phyloP scores from a whole-genome alignment of 2,888 invertebrate species.

The Lapara coniferarum region DNA sequence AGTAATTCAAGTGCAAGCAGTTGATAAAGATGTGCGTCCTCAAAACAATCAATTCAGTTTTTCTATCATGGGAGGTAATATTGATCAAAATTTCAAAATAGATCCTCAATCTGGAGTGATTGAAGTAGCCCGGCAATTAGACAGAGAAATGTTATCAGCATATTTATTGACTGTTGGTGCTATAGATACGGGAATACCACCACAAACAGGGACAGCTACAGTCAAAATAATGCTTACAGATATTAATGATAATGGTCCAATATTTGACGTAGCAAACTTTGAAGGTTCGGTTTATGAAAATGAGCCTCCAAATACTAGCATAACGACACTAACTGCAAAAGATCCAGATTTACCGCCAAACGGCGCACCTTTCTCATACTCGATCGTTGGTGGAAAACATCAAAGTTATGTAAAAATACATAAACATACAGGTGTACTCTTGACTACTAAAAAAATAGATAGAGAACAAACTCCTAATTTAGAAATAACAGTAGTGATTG shows the following conservation, averaged over 20 bases:
- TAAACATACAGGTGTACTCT: slow-evolving; percentile 90
- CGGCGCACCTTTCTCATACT: slow-evolving; percentile 94
- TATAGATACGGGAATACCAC: slow-evolving; percentile 94
- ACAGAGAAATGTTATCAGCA: slow-evolving; percentile 90
- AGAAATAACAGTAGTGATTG: slow-evolving; percentile 91
- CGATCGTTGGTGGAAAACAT: slow-evolving; percentile 90
- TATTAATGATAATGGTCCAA: slow-evolving; percentile 96
- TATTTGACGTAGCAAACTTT: slow-evolving; percentile 88
- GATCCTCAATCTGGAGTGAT: slow-evolving; percentile 94
- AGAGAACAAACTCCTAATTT: slow-evolving; percentile 91
- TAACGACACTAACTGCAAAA: slow-evolving; percentile 92
- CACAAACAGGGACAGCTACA: slow-evolving; percentile 95
- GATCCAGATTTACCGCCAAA: slow-evolving; percentile 96
- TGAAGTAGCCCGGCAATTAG: slow-evolving; percentile 89
- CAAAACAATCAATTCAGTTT: slow-evolving; percentile 97
- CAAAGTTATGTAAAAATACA: slow-evolving; percentile 90
- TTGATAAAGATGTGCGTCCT: slow-evolving; percentile 95
- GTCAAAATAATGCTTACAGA: slow-evolving; percentile 92
- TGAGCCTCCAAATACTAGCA: slow-evolving; percentile 91
- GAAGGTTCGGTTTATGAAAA: slow-evolving; percentile 93
- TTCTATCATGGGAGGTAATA: slow-evolving; percentile 93
- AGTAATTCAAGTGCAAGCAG: slow-evolving; percentile 91
- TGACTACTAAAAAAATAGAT: slow-evolving; percentile 91
- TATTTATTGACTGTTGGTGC: slow-evolving; percentile 93
- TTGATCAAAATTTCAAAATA: slow-evolving; percentile 92